Base-by-base conservation (phyloP, 2,888 invertebrate genomes). In the Mesorhabditis belari region DNA sequence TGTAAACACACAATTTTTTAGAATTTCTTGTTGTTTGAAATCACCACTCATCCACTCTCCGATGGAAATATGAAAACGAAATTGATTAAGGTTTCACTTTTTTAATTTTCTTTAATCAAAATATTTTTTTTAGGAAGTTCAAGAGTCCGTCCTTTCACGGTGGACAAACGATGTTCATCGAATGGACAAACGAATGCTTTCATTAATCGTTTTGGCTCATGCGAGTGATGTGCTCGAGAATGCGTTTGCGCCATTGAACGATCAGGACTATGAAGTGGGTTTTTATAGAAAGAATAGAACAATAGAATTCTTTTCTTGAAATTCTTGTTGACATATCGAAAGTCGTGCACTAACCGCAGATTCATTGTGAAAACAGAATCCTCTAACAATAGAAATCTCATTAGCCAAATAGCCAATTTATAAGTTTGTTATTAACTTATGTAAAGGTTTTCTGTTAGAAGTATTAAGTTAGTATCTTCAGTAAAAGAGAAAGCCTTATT, bases 181-280 rank as follows among this genome's bases (percentile, higher is more conserved):
- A 76, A 96, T 98, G 87, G 95, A 98, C 82, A 91, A 90, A 83
- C 87, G 96, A 60, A 89, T 92, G 82, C 84, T 99, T 79, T 90
- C 95, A 53, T 86, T 99, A 65, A 88, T 98, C 81, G 90, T 92
- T 83, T 86, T 98, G 76, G 94, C 96, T 26, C 95, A 99, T 83
- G 92, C 95, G 6, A 93, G 94, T 58, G 98, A 99, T 84, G 98
- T 99, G 25, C 86, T 99, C 60, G 98, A 99, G 85, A 99, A 99
- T 84, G 98, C 98, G 58, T 98, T 99, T 84, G 93, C 94, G 24
- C 94, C 96, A 3, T 87, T 99, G 12, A 82, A 82, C 9, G 85
- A 85, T 73, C 83, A 84, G 62, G 77, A 79, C 62, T 79, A 79
- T 62, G 79, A 79, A 65, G 71, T 73, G 9, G 28, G 60, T 49